A percentile compares a stretch with the other conserved stretches of the same genome.
These are phyloP conservation scores for Meteorus cinctellus DNA, from an alignment of 2,888 invertebrate species.

Conservation along the genomic window DNA sequence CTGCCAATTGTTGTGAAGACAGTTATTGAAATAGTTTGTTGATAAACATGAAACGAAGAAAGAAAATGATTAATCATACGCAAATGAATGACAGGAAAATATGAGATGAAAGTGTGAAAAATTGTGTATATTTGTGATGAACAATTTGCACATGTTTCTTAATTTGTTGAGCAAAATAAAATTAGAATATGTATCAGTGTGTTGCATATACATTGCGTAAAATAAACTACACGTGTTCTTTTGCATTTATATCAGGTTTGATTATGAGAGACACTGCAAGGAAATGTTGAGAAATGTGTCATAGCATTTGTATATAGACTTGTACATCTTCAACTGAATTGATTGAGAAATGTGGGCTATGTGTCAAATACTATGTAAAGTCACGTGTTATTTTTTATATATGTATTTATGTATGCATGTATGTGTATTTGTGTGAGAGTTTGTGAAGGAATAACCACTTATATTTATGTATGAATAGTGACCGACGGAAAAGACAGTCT, in stretches of 20 bases:
- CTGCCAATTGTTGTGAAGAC: background rate
- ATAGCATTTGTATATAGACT: background rate
- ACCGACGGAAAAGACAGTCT: background rate
- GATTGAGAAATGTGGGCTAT: no score
- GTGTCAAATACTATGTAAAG: no score
- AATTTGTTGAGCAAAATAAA: background rate
- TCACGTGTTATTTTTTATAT: no score
- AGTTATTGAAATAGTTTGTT: background rate
- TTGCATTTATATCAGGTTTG: background rate
- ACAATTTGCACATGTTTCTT: no score
- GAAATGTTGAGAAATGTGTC: background rate
- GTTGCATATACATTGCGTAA: background rate
- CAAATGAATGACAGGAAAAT: background rate
- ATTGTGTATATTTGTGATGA: no score
- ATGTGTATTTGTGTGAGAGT: no score
- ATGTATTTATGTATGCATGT: no score
- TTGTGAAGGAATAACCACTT: no score
- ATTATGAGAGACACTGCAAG: background rate
- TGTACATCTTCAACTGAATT: no score
- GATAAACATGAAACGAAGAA: background rate
- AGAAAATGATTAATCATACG: background rate
- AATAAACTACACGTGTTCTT: no score
- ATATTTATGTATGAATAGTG: background rate
- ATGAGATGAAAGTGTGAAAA: no score
- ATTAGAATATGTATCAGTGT: background rate